Percentiles rank a stretch among this genome's conserved stretches.
These are phyloP conservation scores for Pachyramphus minor DNA, from an alignment of 2,113 vertebrate species.

Conservation along the genomic window DNA sequence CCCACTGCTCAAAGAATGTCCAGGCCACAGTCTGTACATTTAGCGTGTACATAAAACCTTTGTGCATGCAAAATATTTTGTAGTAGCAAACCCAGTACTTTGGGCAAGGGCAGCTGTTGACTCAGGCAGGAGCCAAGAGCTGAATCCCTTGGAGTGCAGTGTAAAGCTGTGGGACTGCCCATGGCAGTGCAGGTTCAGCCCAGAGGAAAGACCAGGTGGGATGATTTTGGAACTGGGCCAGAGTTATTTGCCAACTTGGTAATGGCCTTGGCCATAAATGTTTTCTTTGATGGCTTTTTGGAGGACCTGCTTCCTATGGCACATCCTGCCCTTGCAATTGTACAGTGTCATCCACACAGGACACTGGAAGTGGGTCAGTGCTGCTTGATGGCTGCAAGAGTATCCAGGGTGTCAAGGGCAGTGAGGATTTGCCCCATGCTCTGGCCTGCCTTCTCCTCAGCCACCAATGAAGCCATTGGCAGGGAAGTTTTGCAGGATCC, in stretches of 20 bases:
- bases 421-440: not conserved
- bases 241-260: not conserved
- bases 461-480: not conserved
- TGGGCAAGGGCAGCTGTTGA: not conserved
- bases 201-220: not conserved
- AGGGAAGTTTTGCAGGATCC: not conserved
- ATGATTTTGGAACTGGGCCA: not conserved
- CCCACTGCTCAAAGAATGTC: not conserved
- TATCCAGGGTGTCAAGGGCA: not conserved
- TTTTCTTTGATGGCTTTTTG: not conserved
- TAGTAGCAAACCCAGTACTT: not conserved
- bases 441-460: not conserved
- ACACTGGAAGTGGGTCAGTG: not conserved
- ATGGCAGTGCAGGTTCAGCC: not conserved
- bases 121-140: not conserved
- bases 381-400: not conserved
- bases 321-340: not conserved
- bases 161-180: not conserved
- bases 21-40: not conserved
- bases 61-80: not conserved
- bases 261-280: not conserved
- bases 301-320: not conserved
- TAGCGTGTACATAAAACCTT: not conserved
- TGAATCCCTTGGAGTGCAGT: not conserved
- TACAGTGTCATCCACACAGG: not conserved